Percentiles rank a stretch among this genome's conserved stretches.
Conservation (phyloP, 2,113 vertebrate species). For the Triplophysa siluroides region DNA sequence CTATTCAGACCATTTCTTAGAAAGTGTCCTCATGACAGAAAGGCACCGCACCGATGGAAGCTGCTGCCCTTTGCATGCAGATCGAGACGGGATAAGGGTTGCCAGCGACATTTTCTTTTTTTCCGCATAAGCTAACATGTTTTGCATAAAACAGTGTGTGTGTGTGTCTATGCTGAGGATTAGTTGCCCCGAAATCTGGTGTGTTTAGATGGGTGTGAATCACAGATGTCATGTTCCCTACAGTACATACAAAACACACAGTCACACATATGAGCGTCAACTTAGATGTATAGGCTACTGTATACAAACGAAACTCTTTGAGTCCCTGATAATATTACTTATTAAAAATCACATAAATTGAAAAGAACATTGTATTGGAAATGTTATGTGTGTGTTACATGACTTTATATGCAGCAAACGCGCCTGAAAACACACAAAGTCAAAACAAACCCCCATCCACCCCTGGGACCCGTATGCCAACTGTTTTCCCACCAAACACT, state of each 20-base stretch:
- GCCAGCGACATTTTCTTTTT: background rate
- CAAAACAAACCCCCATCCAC: constrained; percentile 17
- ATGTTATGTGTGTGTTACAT: background rate
- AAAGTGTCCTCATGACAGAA: constrained; percentile 39
- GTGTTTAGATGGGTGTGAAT: constrained; percentile 7
- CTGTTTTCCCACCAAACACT: constrained; percentile 38
- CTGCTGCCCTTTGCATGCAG: constrained; percentile 11
- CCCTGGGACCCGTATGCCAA: background rate
- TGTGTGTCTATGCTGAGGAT: constrained; percentile 35
- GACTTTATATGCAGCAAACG: background rate
- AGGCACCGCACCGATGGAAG: constrained; percentile 15
- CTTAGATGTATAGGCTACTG: background rate
- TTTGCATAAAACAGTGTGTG: constrained; percentile 23
- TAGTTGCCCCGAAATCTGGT: constrained; percentile 38
- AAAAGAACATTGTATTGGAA: background rate
- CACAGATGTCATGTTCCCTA: background rate
- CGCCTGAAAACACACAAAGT: constrained; percentile 12
- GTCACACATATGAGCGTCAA: background rate
- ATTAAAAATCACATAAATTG: too few relatives aligned
- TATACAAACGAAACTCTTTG: background rate
- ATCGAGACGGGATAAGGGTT: background rate
- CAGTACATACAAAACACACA: constrained; percentile 6
- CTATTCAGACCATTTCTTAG: constrained; percentile 43
- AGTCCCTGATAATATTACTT: background rate
- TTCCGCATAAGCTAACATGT: background rate